phyloP scores from a whole-genome alignment of 2,888 invertebrate genomes.

The Eucera pruinosa region DNA sequence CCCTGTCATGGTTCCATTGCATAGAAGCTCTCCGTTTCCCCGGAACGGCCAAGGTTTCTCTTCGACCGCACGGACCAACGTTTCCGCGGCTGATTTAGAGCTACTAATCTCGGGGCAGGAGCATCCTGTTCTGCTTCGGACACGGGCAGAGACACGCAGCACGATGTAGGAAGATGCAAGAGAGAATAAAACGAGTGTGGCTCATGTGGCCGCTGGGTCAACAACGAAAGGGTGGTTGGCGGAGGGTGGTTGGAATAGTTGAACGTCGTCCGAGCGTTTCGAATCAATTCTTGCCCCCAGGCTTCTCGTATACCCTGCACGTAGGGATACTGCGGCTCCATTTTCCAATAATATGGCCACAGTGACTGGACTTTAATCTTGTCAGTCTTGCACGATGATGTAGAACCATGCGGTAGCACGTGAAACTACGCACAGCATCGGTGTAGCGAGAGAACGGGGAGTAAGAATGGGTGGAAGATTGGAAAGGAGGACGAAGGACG shows the following conservation, averaged over 20 bases:
- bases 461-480: neutral
- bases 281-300: conserved; percentile 61
- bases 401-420: conserved; percentile 36
- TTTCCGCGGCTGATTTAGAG: conserved; percentile 69
- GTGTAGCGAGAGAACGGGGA: too few species aligned
- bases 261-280: conserved; percentile 59
- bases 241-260: conserved; percentile 47
- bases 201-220: conserved; percentile 13
- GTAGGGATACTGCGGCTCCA: conserved; percentile 58
- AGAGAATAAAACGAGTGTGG: conserved; percentile 33
- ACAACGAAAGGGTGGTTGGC: neutral
- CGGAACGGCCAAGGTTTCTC: conserved; percentile 16
- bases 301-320: conserved; percentile 55
- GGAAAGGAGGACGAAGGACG: too few species aligned
- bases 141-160: conserved; percentile 37
- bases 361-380: conserved; percentile 69
- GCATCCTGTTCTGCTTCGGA: conserved; percentile 45
- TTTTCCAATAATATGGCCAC: conserved; percentile 71
- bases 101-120: conserved; percentile 64
- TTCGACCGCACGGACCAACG: conserved; percentile 38
- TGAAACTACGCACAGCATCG: conserved; percentile 18
- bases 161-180: neutral
- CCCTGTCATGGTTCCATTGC: neutral
- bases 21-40: neutral
- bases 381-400: conserved; percentile 67